These are phyloP conservation scores for Anneissia japonica DNA, from an alignment of 35 echinoderm and acorn worm genomes.

Conservation along the genomic window DNA sequence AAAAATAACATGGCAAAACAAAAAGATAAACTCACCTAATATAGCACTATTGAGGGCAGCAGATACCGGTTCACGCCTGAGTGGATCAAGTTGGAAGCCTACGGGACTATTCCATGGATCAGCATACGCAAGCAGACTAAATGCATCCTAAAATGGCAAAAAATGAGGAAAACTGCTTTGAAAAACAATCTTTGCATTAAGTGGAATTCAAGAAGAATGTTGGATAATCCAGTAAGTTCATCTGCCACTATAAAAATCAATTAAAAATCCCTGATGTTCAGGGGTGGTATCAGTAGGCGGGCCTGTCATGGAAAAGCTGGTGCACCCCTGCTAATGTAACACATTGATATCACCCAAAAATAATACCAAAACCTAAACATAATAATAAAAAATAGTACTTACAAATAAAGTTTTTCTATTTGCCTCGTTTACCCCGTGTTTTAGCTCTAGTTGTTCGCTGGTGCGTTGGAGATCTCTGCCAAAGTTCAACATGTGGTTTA, in stretches of 20 bases:
- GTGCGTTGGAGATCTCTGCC: constrained; percentile 76
- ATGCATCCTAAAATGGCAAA: constrained; percentile 71
- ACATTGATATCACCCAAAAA: too few relatives aligned
- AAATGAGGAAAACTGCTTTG: constrained; percentile 16
- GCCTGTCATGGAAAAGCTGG: neutral
- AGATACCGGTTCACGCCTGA: constrained; percentile 97
- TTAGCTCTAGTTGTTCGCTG: constrained; percentile 61
- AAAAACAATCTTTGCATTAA: too few relatives aligned
- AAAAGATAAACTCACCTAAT: constrained; percentile 98
- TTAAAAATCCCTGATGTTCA: too few relatives aligned
- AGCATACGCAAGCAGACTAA: constrained; percentile 95
- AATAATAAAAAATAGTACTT: too few relatives aligned
- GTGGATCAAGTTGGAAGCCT: constrained; percentile 88
- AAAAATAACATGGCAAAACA: too few relatives aligned
- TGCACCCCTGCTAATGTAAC: too few relatives aligned
- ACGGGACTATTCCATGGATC: constrained; percentile 98
- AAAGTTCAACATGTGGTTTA: constrained; percentile 90
- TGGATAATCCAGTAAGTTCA: too few relatives aligned
- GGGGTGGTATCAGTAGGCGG: neutral
- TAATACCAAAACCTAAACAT: too few relatives aligned
- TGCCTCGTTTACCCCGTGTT: constrained; percentile 68
- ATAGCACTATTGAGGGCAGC: constrained; percentile 99
- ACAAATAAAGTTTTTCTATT: constrained; percentile 95
- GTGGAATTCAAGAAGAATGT: too few relatives aligned
- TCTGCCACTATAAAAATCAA: too few relatives aligned